Conservation (phyloP, 1,140 invertebrate species). For the Archivesica marissinica region DNA sequence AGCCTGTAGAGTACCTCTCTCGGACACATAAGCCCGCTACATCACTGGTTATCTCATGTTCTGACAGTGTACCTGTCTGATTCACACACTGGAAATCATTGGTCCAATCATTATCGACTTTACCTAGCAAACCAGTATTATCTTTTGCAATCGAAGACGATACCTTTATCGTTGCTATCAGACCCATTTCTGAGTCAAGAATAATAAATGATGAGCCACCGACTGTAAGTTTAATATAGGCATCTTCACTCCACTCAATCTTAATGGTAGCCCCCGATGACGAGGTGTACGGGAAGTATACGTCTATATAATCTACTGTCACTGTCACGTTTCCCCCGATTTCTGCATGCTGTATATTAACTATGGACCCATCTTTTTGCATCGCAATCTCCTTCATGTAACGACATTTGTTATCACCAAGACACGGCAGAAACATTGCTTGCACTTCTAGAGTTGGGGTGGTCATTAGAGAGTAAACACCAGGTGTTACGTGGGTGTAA, state of each 20-base stretch:
- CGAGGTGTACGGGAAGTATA: constrained; percentile 9
- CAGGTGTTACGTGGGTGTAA: constrained; percentile 55
- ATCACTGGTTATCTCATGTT: constrained; percentile 13
- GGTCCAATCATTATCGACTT: constrained; percentile 32
- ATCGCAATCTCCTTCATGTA: constrained; percentile 37
- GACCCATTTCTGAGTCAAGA: constrained; percentile 37
- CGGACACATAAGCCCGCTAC: constrained; percentile 13
- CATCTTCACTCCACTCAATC: background rate
- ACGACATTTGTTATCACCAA: constrained; percentile 54
- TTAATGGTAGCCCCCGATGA: background rate
- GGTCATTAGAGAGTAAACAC: constrained; percentile 60
- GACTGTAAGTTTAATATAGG: constrained; percentile 12
- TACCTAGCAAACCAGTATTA: constrained; percentile 40
- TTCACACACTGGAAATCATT: constrained; percentile 23
- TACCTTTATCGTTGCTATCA: constrained; percentile 16
- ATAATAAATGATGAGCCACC: constrained; percentile 14
- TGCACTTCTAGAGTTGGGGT: constrained; percentile 41
- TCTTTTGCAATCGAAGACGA: background rate
- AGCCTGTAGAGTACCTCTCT: background rate
- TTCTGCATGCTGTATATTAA: constrained; percentile 38
- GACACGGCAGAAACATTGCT: constrained; percentile 67
- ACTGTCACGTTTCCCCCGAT: constrained; percentile 10
- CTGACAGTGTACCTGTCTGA: background rate
- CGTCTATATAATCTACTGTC: background rate
- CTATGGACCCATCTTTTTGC: background rate